Conservation (phyloP, 2,888 invertebrate species). For the Atethmia centrago region DNA sequence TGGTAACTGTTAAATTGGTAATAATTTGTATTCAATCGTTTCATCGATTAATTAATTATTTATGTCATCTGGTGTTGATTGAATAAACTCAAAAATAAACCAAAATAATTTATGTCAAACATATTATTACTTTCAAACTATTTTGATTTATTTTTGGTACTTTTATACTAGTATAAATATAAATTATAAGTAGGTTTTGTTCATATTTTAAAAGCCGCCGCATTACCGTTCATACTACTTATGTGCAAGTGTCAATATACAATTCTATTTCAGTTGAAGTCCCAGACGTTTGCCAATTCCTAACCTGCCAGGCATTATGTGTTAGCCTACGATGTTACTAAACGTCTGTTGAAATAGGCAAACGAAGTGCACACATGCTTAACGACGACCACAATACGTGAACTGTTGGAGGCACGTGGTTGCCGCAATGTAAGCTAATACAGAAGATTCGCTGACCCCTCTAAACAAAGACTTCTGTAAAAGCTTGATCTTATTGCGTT, state of each 20-base stretch:
- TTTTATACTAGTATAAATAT: no score
- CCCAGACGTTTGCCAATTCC: slow-evolving; percentile 8
- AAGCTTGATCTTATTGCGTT: background rate
- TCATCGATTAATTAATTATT: no score
- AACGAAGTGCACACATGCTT: slow-evolving; percentile 56
- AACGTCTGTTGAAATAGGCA: slow-evolving; percentile 47
- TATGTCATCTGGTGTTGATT: no score
- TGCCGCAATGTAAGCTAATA: background rate
- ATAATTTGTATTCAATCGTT: no score
- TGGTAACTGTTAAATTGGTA: no score
- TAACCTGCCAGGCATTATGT: slow-evolving; percentile 9
- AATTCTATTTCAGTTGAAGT: background rate
- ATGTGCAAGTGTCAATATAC: background rate
- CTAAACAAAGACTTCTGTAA: background rate
- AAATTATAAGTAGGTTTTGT: no score
- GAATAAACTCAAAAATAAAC: no score
- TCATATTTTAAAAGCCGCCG: no score
- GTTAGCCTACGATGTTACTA: slow-evolving; percentile 18
- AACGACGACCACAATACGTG: slow-evolving; percentile 50
- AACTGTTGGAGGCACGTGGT: slow-evolving; percentile 20
- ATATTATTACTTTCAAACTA: no score
- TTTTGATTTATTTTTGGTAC: no score
- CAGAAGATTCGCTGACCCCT: slow-evolving; percentile 9
- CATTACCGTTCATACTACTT: background rate
- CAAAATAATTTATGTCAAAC: no score